Conservation (phyloP, 2,888 invertebrate species). For the Ecdyonurus torrentis region DNA sequence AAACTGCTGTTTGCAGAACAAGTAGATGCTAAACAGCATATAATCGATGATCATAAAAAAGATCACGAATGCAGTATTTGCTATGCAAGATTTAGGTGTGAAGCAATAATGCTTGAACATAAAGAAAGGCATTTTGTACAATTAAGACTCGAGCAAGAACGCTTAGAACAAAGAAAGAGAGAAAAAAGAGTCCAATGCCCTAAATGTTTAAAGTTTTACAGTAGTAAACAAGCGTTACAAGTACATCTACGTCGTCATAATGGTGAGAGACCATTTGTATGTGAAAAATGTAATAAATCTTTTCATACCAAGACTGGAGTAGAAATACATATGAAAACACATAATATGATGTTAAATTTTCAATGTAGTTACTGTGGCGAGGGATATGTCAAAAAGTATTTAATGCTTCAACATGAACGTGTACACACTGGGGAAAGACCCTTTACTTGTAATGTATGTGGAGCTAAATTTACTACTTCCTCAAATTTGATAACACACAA, state of each 20-base stretch:
- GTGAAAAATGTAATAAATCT: background rate
- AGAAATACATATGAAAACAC: background rate
- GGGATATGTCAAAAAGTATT: background rate
- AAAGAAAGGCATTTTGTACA: background rate
- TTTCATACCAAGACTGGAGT: background rate
- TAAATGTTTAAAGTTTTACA: background rate
- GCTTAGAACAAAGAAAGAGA: background rate
- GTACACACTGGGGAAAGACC: background rate
- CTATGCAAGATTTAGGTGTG: background rate
- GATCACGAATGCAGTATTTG: background rate
- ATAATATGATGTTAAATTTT: background rate
- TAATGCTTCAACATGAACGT: background rate
- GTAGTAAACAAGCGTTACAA: background rate
- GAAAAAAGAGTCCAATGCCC: background rate
- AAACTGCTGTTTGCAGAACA: background rate
- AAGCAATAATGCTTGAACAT: background rate
- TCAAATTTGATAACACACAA: background rate
- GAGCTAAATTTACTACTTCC: background rate
- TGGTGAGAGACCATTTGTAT: background rate
- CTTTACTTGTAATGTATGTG: background rate
- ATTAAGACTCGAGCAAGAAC: background rate
- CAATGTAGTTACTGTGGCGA: background rate
- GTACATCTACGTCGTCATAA: background rate
- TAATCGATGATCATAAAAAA: background rate
- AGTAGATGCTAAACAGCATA: background rate